phyloP scores from a whole-genome alignment of 2,888 invertebrate genomes.

The Aporophyla nigra region DNA sequence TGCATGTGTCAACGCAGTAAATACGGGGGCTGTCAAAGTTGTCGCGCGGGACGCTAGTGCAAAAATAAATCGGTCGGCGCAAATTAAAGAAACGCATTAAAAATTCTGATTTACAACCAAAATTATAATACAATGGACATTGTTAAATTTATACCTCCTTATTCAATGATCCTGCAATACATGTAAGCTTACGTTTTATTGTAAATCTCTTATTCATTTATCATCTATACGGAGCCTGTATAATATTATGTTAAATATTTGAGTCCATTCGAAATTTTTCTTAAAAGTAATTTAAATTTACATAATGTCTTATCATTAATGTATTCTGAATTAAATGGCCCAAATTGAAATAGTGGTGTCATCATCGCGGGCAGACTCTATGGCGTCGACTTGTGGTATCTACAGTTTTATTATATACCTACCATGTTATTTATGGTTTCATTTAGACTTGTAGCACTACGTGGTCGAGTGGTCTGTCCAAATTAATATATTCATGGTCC shows the following conservation, averaged over 20 bases:
- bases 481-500: slow-evolving; percentile 71
- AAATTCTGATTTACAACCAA: slow-evolving; percentile 83
- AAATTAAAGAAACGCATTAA: slow-evolving; percentile 83
- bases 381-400: slow-evolving; percentile 75
- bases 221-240: slow-evolving; percentile 66
- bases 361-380: slow-evolving; percentile 77
- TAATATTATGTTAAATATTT: slow-evolving; percentile 68
- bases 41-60: slow-evolving; percentile 73
- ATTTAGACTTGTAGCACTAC: slow-evolving; percentile 68
- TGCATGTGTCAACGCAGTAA: slow-evolving; percentile 73
- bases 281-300: slow-evolving; percentile 69
- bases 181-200: slow-evolving; percentile 74
- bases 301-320: slow-evolving; percentile 76
- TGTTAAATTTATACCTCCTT: slow-evolving; percentile 79
- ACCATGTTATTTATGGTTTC: slow-evolving; percentile 72
- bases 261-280: slow-evolving; percentile 61
- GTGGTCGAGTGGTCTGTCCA: slow-evolving; percentile 66
- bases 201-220: slow-evolving; percentile 69
- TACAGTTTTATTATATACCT: slow-evolving; percentile 66
- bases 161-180: slow-evolving; percentile 78
- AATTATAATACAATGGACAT: slow-evolving; percentile 85
- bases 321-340: slow-evolving; percentile 74
- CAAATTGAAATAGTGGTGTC: slow-evolving; percentile 76
- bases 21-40: slow-evolving; percentile 73
- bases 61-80: slow-evolving; percentile 78